These are phyloP conservation scores for Pachypsylla venusta DNA, from an alignment of 1,140 invertebrate species.

Conservation along the genomic window DNA sequence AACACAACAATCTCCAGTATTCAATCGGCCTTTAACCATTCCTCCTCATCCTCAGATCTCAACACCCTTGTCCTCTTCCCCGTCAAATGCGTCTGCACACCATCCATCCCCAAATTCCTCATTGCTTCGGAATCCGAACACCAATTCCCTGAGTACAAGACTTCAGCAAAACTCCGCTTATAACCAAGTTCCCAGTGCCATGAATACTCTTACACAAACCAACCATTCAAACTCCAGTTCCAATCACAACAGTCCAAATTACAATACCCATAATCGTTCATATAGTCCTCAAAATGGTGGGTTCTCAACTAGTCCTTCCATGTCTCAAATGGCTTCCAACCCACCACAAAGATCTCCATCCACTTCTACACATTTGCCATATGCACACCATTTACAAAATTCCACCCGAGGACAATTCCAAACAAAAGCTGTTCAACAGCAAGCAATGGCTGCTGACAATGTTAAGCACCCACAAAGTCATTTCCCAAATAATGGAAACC, in stretches of 20 bases:
- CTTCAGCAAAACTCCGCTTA: neutral
- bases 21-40: neutral
- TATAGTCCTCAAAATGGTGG: slow-evolving; percentile 5
- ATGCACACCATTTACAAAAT: slow-evolving; percentile 8
- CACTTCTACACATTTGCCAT: neutral
- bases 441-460: slow-evolving; percentile 17
- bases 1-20: neutral
- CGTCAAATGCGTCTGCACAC: no score
- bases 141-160: no score
- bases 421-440: slow-evolving; percentile 7
- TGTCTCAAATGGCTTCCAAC: neutral
- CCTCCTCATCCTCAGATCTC: neutral
- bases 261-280: neutral
- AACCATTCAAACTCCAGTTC: neutral
- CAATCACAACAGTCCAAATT: neutral
- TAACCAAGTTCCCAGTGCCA: no score
- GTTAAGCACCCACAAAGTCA: slow-evolving; percentile 13
- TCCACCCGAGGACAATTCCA: neutral
- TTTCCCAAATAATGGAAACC: neutral
- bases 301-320: neutral
- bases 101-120: slow-evolving; percentile 5
- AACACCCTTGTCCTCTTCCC: neutral
- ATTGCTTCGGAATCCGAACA: neutral
- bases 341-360: slow-evolving; percentile 2
- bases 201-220: neutral